These are phyloP conservation scores for Pecten maximus DNA, from an alignment of 2,888 invertebrate genomes.

Conservation along the genomic window DNA sequence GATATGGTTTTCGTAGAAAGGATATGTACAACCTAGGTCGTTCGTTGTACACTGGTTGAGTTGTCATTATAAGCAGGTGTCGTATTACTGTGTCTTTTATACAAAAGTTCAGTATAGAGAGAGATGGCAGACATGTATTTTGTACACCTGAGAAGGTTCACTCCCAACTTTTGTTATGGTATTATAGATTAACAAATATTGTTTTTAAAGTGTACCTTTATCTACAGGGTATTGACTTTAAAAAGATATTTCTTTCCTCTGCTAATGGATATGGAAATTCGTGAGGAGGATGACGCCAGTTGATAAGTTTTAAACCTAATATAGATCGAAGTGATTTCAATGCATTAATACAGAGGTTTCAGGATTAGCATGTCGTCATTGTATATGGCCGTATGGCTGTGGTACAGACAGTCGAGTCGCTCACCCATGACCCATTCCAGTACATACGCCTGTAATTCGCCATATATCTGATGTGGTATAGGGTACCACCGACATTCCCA, in stretches of 20 bases:
- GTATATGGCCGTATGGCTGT: background rate
- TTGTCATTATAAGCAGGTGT: background rate
- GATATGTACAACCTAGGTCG: too few relatives aligned
- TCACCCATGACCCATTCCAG: slow-evolving; percentile 20
- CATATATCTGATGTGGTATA: background rate
- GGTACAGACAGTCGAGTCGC: slow-evolving; percentile 7
- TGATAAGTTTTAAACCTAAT: background rate
- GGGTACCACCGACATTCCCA: background rate
- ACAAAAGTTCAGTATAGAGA: background rate
- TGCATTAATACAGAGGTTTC: background rate
- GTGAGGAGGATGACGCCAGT: background rate
- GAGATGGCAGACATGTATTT: background rate
- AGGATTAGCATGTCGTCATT: slow-evolving; percentile 2
- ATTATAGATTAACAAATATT: background rate
- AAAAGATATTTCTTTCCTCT: background rate
- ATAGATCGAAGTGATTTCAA: background rate
- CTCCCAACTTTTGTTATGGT: background rate
- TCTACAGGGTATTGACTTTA: background rate
- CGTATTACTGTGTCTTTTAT: background rate
- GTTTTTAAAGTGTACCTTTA: background rate
- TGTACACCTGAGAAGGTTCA: background rate
- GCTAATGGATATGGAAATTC: slow-evolving; percentile 7
- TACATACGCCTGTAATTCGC: slow-evolving; percentile 20
- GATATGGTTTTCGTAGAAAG: too few relatives aligned
- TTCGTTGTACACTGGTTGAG: background rate